Base-by-base conservation (phyloP, 2,888 invertebrate genomes). In the Diarsia mendica region DNA sequence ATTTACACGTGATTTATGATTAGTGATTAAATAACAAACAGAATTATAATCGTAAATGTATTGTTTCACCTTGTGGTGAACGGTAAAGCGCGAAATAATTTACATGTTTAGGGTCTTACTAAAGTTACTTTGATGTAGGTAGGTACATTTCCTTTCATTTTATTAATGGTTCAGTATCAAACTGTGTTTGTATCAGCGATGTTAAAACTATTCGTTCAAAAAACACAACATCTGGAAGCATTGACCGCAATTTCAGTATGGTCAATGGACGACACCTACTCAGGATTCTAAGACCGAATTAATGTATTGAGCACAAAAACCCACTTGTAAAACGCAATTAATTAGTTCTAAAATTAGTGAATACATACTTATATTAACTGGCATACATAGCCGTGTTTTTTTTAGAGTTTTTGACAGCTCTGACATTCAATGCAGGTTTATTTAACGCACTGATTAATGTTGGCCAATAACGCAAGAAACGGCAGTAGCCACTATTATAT, bases 11-110 rank as follows among this genome's bases (percentile, higher is more conserved):
- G 44, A 67, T 60, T 46, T 51, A 58, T 49, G 65, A 79, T 68
- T 53, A 69, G 55, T 65, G 28, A 39, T 79, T 13, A 55, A 70
- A 70, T 64, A 67, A 53, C 60, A 15, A n/a, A 28, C 48, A 23
- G 9, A 28, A 39, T 51, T 28, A 53, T 55, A 64, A 51, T 61
- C 63, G 68, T 69, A 51, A 78, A 69, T 67, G 67, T 78, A 72
- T 69, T 67, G 51, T 82, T 69, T 78, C 23, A 78, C 83, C 68
- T 80, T 80, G 78, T 53, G 39, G 1, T 33, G 33, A 44, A 61
- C 49, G 33, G 51, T 39, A 44, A 67, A 18, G 39, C 48, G 28
- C 44, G 44, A 80, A 72, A 65, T 66, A 11, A 20, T 65, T 72
- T 39, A 33, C 46, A 23, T 49, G 15, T 48, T 63, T 10, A 70